phyloP scores from a whole-genome alignment of 2,888 invertebrate species.

The Conistra vaccinii region DNA sequence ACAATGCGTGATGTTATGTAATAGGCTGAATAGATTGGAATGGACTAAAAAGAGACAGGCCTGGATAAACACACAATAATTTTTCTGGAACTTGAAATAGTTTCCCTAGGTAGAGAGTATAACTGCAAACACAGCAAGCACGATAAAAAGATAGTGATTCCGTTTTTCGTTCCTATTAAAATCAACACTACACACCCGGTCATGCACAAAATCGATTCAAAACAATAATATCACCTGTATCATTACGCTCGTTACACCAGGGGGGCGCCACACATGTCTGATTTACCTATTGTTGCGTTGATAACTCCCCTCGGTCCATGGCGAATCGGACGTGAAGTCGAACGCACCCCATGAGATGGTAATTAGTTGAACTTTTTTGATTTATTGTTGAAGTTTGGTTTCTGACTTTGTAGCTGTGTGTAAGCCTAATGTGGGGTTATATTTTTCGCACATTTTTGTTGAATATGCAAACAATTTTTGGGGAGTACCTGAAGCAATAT shows the following conservation, averaged over 20 bases:
- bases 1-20: no score
- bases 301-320: conserved; percentile 63
- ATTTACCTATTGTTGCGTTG: conserved; percentile 65
- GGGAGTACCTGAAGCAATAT: not conserved
- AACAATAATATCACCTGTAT: conserved; percentile 63
- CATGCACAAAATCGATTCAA: conserved; percentile 45
- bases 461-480: not conserved
- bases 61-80: not conserved
- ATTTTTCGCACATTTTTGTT: not conserved
- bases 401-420: conserved; percentile 29
- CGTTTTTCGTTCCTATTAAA: conserved; percentile 6
- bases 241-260: conserved; percentile 55
- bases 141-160: not conserved
- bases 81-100: no score
- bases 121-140: no score
- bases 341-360: conserved; percentile 62
- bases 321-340: conserved; percentile 70
- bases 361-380: conserved; percentile 41
- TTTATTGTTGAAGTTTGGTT: conserved; percentile 20
- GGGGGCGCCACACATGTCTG: conserved; percentile 68
- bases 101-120: no score
- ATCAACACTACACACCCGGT: conserved; percentile 14
- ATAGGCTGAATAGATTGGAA: not conserved
- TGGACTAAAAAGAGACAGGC: no score
- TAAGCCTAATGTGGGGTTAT: not conserved